Conservation (phyloP, 2,113 vertebrate species). For the Stegostoma tigrinum region DNA sequence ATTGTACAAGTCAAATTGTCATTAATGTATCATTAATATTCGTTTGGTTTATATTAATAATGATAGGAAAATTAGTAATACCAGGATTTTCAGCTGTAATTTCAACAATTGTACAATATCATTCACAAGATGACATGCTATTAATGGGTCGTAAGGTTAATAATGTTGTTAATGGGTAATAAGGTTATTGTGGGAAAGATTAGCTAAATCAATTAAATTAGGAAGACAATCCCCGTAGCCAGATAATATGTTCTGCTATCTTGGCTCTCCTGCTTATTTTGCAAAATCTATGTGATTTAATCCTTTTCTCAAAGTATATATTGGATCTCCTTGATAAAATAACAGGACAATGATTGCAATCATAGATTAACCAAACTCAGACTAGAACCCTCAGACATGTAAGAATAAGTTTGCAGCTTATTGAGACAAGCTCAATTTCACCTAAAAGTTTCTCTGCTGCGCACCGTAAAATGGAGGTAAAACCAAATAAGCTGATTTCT, state of each 20-base stretch:
- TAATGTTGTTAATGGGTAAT: background rate
- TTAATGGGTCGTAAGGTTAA: too few species aligned
- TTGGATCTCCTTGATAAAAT: background rate
- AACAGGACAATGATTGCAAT: background rate
- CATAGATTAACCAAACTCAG: background rate
- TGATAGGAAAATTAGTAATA: background rate
- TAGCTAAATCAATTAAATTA: background rate
- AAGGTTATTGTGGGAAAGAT: background rate
- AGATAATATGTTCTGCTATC: background rate
- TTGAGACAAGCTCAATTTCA: background rate
- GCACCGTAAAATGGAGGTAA: background rate
- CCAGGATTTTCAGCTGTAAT: background rate
- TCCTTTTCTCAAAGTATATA: background rate
- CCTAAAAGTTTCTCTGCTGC: background rate
- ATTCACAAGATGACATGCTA: background rate
- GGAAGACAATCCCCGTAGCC: background rate
- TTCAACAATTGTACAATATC: background rate
- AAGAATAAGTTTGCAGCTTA: background rate
- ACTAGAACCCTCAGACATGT: background rate
- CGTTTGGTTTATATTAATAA: background rate
- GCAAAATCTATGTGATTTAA: background rate
- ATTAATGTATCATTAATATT: background rate
- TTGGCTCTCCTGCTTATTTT: background rate
- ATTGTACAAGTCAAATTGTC: background rate
- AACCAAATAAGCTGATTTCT: background rate